Evolutionary conservation across 2,797 vertebrate genomes (phyloP).

Genomic region (Natrix natrix): DNA sequence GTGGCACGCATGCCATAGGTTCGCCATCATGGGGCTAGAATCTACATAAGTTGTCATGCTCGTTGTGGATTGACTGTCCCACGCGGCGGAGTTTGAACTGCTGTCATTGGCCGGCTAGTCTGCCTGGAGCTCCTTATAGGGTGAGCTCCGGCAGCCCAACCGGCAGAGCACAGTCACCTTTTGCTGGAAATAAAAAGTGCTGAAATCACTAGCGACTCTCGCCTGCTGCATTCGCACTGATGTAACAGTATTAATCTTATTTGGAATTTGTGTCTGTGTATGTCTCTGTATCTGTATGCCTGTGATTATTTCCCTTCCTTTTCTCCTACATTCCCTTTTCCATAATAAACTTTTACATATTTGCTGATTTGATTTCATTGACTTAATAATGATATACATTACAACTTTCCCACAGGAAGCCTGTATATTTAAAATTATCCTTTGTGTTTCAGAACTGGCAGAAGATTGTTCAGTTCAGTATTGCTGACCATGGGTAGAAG

Average conservation of each 20-base stretch:
- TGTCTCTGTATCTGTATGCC: not conserved
- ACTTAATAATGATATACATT: not conserved
- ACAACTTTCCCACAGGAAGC: not conserved
- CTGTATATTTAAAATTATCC: not conserved
- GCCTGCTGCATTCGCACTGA: too few species aligned
- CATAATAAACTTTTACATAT: not conserved
- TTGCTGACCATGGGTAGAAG: not conserved
- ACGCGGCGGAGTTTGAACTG: too few species aligned
- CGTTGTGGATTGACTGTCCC: too few species aligned
- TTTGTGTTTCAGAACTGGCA: not conserved
- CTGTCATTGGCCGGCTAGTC: too few species aligned
- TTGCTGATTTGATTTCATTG: not conserved
- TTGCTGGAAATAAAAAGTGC: too few species aligned
- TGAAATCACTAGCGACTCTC: too few species aligned
- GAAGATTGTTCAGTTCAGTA: not conserved
- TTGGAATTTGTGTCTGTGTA: not conserved
- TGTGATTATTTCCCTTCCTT: not conserved
- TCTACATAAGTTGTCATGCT: too few species aligned
- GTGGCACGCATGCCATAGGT: too few species aligned
- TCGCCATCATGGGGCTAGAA: too few species aligned
- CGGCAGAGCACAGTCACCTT: too few species aligned
- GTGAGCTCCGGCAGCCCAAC: too few species aligned
- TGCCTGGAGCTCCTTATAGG: too few species aligned
- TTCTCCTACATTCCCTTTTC: not conserved
- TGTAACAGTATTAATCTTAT: not conserved